A percentile compares a stretch with the other conserved stretches of the same genome.
These are phyloP conservation scores for Salvelinus alpinus DNA, from an alignment of 2,113 vertebrate species.

Conservation along the genomic window DNA sequence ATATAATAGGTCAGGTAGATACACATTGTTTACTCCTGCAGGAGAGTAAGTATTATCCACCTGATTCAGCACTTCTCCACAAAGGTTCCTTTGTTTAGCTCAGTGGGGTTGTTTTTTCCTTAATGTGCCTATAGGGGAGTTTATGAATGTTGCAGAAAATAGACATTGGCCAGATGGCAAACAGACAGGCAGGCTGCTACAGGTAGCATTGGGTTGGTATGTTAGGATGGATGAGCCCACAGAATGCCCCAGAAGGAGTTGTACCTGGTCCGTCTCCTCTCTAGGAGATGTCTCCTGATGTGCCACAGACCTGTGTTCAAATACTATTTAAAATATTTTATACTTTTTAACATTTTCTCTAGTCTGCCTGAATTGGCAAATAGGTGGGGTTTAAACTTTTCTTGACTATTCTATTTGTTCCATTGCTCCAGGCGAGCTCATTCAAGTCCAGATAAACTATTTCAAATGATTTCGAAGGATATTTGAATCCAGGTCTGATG, in stretches of 20 bases:
- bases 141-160: conserved; percentile 2
- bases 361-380: too few species aligned
- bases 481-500: neutral
- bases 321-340: too few species aligned
- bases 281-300: neutral
- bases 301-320: neutral
- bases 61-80: neutral
- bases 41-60: neutral
- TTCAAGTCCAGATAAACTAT: too few species aligned
- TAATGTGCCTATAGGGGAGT: neutral
- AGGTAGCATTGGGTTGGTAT: conserved; percentile 1
- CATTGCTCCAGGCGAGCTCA: too few species aligned
- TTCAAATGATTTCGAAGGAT: too few species aligned
- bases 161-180: neutral
- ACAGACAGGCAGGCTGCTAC: conserved; percentile 7
- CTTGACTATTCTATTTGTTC: too few species aligned
- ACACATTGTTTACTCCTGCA: neutral
- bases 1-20: neutral
- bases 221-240: neutral
- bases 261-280: neutral
- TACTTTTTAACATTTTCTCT: too few species aligned
- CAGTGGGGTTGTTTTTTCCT: neutral
- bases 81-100: neutral
- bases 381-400: too few species aligned
- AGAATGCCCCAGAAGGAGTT: neutral